Percentiles rank a stretch among this genome's conserved stretches.
phyloP scores from a whole-genome alignment of 2,113 vertebrate species.

The Spilogale gracilis region DNA sequence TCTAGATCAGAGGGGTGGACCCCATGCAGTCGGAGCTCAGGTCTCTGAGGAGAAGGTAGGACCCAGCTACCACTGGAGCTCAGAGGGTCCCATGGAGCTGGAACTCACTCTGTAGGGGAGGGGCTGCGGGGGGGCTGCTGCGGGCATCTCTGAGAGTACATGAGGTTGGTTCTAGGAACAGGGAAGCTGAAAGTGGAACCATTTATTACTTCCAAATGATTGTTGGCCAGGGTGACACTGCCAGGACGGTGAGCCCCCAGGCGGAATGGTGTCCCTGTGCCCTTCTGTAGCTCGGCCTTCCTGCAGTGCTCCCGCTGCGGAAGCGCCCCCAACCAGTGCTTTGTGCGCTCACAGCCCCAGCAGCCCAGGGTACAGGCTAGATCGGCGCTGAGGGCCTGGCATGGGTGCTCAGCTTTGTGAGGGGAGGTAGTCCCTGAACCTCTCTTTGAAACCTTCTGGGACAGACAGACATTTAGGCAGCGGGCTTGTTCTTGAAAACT shows the following conservation, averaged over 20 bases:
- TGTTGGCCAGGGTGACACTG: neutral
- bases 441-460: neutral
- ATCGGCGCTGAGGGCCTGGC: too few species aligned
- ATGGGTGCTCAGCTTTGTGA: neutral
- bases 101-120: neutral
- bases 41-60: neutral
- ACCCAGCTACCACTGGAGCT: neutral
- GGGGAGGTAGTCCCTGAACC: neutral
- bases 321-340: neutral
- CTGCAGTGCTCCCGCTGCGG: neutral
- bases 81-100: neutral
- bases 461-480: neutral
- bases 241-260: neutral
- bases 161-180: neutral
- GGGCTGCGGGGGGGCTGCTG: neutral
- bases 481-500: constrained; percentile 19
- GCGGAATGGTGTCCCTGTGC: neutral
- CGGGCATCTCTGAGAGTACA: neutral
- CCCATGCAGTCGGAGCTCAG: neutral
- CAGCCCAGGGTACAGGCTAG: accelerated
- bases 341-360: neutral
- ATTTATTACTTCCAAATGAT: neutral
- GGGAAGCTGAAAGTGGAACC: neutral
- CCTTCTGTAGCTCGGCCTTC: neutral
- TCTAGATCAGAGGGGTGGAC: neutral